A percentile compares a stretch with the other conserved stretches of the same genome.
These are phyloP conservation scores for Sterrhoptilus dennistouni DNA, from an alignment of 2,113 vertebrate species.

Conservation along the genomic window DNA sequence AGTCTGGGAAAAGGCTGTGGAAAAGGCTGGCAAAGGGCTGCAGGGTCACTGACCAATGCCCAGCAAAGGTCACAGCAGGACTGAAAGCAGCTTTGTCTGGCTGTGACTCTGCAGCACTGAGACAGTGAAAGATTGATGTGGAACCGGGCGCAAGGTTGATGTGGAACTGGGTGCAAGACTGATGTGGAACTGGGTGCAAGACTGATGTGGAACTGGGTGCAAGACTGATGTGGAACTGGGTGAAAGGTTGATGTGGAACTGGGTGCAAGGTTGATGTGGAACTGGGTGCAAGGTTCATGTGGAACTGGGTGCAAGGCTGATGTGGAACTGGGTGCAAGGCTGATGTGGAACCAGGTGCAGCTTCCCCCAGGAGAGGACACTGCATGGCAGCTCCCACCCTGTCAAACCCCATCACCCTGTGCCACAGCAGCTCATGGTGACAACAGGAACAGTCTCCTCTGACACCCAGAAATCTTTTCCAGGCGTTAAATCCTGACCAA, in stretches of 20 bases:
- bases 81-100: neutral
- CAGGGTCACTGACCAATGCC: neutral
- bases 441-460: neutral
- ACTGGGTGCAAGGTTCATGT: no score
- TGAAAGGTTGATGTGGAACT: no score
- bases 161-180: no score
- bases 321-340: neutral
- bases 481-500: neutral
- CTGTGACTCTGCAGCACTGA: neutral
- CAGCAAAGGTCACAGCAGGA: neutral
- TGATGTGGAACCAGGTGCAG: neutral
- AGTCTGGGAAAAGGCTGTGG: neutral
- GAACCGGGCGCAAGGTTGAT: neutral
- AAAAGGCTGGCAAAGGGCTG: neutral
- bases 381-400: neutral
- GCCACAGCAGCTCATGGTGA: neutral
- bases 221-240: no score
- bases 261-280: no score
- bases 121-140: neutral
- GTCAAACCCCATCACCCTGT: neutral
- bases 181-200: no score
- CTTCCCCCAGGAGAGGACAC: neutral
- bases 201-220: no score
- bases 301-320: no score
- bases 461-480: neutral